Conservation (phyloP, 2,888 invertebrate species). For the Xiphydria camelus region DNA sequence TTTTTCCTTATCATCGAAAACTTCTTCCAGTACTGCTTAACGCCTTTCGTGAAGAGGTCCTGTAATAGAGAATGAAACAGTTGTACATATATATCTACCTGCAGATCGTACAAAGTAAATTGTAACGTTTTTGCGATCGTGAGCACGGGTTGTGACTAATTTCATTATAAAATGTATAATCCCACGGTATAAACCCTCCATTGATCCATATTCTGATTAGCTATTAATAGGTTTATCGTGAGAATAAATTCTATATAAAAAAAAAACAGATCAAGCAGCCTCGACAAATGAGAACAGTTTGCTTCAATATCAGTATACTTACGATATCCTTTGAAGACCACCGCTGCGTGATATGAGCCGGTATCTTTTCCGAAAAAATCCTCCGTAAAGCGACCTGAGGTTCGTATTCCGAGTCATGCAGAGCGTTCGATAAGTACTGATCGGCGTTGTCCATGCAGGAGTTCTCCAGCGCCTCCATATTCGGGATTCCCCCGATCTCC, state of each 20-base stretch:
- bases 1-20: slow-evolving; percentile 7
- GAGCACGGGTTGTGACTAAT: slow-evolving; percentile 10
- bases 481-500: slow-evolving; percentile 18
- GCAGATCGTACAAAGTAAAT: neutral
- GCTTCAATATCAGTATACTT: neutral
- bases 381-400: slow-evolving; percentile 17
- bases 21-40: slow-evolving; percentile 6
- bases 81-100: too few relatives aligned
- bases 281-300: too few relatives aligned
- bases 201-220: too few relatives aligned
- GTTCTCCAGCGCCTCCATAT: slow-evolving; percentile 25
- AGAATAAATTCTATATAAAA: too few relatives aligned
- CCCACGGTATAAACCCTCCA: neutral
- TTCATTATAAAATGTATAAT: slow-evolving; percentile 5
- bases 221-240: too few relatives aligned
- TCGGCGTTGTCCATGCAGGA: slow-evolving; percentile 23
- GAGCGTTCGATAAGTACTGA: slow-evolving; percentile 21
- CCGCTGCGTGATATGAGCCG: too few relatives aligned
- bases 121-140: neutral
- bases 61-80: neutral
- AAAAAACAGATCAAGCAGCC: too few relatives aligned
- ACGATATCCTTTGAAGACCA: neutral
- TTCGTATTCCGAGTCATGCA: slow-evolving; percentile 21
- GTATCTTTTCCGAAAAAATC: neutral
- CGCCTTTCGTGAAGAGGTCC: slow-evolving; percentile 5